Percentiles rank a stretch among this genome's conserved stretches.
Conservation (phyloP, 1,140 invertebrate species). For the Diuraphis noxia region DNA sequence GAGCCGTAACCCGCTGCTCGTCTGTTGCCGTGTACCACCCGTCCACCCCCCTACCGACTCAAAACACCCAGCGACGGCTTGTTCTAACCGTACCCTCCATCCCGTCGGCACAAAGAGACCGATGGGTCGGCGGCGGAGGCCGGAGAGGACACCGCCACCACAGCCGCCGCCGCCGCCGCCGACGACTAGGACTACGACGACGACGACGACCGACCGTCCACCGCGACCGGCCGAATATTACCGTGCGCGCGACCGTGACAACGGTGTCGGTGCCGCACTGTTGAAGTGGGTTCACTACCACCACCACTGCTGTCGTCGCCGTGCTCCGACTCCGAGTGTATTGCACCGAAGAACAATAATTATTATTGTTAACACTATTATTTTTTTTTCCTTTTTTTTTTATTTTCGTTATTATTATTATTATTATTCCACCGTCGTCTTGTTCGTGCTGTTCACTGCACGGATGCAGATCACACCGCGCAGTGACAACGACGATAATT, state of each 20-base stretch:
- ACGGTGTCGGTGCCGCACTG: slow-evolving; percentile 9
- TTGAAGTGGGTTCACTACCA: slow-evolving; percentile 13
- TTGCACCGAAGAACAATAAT: slow-evolving; percentile 28
- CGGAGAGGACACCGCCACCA: neutral
- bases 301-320: neutral
- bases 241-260: slow-evolving; percentile 24
- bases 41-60: too few relatives aligned
- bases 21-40: neutral
- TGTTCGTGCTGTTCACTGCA: neutral
- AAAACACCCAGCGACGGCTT: too few relatives aligned
- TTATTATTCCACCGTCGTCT: neutral
- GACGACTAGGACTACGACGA: neutral
- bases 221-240: neutral
- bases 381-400: slow-evolving; percentile 12
- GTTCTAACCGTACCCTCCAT: neutral
- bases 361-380: slow-evolving; percentile 41
- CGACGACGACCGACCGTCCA: neutral
- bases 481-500: slow-evolving; percentile 9
- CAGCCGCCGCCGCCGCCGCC: neutral
- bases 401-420: slow-evolving; percentile 3
- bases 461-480: neutral
- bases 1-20: neutral
- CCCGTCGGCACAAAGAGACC: fast-evolving
- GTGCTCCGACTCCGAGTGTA: slow-evolving; percentile 33
- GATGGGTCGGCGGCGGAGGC: neutral